Percentiles rank a stretch among this genome's conserved stretches.
Conservation (phyloP, 2,888 invertebrate genomes). For the Metallyticus violacea region DNA sequence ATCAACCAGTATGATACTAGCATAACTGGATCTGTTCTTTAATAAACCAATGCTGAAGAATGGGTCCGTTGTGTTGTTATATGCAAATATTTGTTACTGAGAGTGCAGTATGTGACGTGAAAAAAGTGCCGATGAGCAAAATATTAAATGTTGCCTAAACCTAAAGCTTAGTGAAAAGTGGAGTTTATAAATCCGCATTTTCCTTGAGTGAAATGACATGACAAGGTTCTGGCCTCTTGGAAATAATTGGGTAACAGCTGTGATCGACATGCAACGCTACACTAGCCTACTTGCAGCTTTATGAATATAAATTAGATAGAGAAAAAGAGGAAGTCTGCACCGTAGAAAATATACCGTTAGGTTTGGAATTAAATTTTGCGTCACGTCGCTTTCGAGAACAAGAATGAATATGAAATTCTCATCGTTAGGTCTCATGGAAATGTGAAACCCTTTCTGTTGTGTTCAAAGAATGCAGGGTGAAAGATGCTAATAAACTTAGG, state of each 20-base stretch:
- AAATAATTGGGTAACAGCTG: not conserved
- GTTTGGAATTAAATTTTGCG: not conserved
- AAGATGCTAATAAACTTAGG: not conserved
- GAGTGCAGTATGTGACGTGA: not conserved
- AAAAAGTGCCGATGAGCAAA: no score
- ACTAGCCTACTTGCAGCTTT: not conserved
- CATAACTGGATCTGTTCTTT: no score
- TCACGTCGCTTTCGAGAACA: not conserved
- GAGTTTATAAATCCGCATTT: not conserved
- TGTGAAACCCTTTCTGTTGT: not conserved
- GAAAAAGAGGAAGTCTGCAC: not conserved
- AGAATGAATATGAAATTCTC: not conserved
- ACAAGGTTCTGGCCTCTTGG: not conserved
- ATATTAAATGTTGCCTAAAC: no score
- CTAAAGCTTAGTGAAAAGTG: no score
- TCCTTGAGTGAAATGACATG: not conserved
- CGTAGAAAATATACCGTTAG: not conserved
- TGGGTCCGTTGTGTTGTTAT: no score
- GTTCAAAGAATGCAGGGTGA: not conserved
- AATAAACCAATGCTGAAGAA: no score
- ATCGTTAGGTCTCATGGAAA: not conserved
- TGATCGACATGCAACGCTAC: not conserved
- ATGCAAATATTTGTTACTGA: no score
- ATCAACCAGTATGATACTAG: no score
- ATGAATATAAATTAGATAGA: not conserved